These are phyloP conservation scores for Hirundichthys speculiger DNA, from an alignment of 2,113 vertebrate genomes.

Conservation along the genomic window DNA sequence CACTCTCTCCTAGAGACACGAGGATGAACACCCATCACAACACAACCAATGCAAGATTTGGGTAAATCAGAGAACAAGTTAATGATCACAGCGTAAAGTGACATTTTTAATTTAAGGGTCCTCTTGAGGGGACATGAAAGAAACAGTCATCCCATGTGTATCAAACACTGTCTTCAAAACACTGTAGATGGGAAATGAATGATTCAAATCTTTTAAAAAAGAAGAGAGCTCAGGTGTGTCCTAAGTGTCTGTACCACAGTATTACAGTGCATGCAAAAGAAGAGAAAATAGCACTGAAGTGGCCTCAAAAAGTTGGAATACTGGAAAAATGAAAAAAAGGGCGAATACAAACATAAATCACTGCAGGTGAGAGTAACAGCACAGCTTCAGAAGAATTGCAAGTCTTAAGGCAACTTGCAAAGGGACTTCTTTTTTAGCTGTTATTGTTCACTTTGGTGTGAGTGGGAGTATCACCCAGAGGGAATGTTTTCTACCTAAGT, in stretches of 20 bases:
- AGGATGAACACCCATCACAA: slow-evolving; percentile 48
- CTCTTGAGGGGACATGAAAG: slow-evolving; percentile 26
- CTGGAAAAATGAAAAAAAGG: slow-evolving; percentile 4
- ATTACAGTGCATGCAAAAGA: slow-evolving; percentile 16
- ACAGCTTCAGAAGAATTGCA: slow-evolving; percentile 35
- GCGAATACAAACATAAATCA: slow-evolving; percentile 46
- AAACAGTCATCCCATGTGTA: slow-evolving; percentile 39
- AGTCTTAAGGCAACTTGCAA: slow-evolving; percentile 56
- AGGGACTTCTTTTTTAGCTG: slow-evolving; percentile 57
- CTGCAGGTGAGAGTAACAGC: slow-evolving; percentile 57
- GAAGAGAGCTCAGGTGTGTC: slow-evolving; percentile 13
- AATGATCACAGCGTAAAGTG: slow-evolving; percentile 49
- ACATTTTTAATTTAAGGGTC: slow-evolving; percentile 20
- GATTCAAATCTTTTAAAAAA: slow-evolving; percentile 16
- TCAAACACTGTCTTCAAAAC: slow-evolving; percentile 28
- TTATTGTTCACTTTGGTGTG: slow-evolving; percentile 61
- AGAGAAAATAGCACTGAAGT: slow-evolving; percentile 17
- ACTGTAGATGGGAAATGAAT: slow-evolving; percentile 11
- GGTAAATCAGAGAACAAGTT: slow-evolving; percentile 60
- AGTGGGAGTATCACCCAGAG: slow-evolving; percentile 70
- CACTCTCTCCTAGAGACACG: slow-evolving; percentile 54
- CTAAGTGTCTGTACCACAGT: slow-evolving; percentile 27
- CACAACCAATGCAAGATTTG: slow-evolving; percentile 60
- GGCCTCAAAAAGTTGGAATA: slow-evolving; percentile 50
- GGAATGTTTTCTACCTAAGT: slow-evolving; percentile 62